Base-by-base conservation (phyloP, 23 tunicate genomes). In the Trididemnum miniatum region DNA sequence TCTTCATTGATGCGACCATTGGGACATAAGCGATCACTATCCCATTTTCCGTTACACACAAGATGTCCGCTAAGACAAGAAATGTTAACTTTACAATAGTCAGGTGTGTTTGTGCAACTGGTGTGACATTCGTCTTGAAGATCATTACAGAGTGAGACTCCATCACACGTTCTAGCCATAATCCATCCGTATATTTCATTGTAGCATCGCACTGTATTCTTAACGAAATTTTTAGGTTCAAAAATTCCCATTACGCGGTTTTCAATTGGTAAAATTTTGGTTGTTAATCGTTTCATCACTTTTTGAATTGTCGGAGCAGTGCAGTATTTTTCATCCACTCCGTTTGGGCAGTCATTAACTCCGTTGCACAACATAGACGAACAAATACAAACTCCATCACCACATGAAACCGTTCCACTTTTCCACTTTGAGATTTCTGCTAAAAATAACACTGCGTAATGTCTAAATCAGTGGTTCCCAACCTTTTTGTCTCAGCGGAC, bases 1-100 rank as follows among this genome's bases (percentile, higher is more conserved):
- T 90, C 96, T 49, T 80, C 86, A 0, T 28, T 28, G 25, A 90
- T 76, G 15, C 82, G 80, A 27, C 74, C 77, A 49, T 59, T 79
- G 63, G 74, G 20, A 49, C 89, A 79, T 22, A 33, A 27, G 0
- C 0, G 51, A 9, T 90, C 84, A 63, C 96, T 90, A 20, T 85
- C 85, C 79, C 85, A 75, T 2, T 31, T 65, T 20, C 95, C 96
- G 57, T 90, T 73, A 82, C 96, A 90, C 0, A 90, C 49, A 0
- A 31, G 25, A 34, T 57, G 77, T 0, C 86, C 89, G 28, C 35
- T 54, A 1, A 90, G 31, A 35, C 96, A 90, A 0, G 81, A 37
- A 35, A 76, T 34, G 31, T 84, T 75, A 1, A 51, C 71, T 18
- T 22, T 0, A 65, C 96, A 90, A 74, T 51, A 90, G 20, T 86